Percentiles rank a stretch among this genome's conserved stretches.
These are phyloP conservation scores for Aricia artaxerxes DNA, from an alignment of 2,888 invertebrate species.

Conservation along the genomic window DNA sequence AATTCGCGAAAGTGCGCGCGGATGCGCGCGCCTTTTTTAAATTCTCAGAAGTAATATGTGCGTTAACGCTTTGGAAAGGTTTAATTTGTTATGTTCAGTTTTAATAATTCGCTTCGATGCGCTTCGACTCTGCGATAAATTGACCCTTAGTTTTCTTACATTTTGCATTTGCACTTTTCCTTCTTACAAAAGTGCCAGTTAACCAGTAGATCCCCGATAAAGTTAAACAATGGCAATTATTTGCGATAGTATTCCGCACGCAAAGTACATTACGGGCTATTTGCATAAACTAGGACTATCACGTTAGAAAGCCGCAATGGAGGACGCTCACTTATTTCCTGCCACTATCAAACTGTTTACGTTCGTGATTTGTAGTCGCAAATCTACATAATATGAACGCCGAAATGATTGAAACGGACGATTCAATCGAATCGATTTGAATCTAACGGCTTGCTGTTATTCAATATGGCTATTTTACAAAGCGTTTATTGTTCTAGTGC, in stretches of 20 bases:
- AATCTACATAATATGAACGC: conserved; percentile 22
- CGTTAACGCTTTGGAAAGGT: too few relatives aligned
- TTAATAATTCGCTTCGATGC: too few relatives aligned
- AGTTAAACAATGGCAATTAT: background rate
- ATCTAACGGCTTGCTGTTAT: conserved; percentile 9
- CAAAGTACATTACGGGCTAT: conserved; percentile 1
- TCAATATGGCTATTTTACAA: background rate
- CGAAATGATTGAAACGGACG: conserved; percentile 24
- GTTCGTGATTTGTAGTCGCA: conserved; percentile 17
- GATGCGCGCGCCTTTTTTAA: too few relatives aligned
- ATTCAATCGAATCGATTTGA: conserved; percentile 21
- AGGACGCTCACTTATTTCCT: conserved; percentile 8
- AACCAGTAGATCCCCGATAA: background rate
- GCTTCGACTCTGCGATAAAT: too few relatives aligned
- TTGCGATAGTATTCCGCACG: background rate
- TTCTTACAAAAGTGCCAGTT: too few relatives aligned
- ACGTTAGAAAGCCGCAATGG: background rate
- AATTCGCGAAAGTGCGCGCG: too few relatives aligned
- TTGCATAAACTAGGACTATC: conserved; percentile 16
- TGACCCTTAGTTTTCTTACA: too few relatives aligned
- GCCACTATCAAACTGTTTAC: conserved; percentile 22
- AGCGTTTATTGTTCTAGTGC: background rate
- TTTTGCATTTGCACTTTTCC: too few relatives aligned
- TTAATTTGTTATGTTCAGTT: too few relatives aligned
- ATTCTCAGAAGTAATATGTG: too few relatives aligned